Evolutionary conservation across 2,113 vertebrate species (phyloP), one percentile per base, ranked within the genome.

Genomic region (Calyptommatus sinebrachiatus): DNA sequence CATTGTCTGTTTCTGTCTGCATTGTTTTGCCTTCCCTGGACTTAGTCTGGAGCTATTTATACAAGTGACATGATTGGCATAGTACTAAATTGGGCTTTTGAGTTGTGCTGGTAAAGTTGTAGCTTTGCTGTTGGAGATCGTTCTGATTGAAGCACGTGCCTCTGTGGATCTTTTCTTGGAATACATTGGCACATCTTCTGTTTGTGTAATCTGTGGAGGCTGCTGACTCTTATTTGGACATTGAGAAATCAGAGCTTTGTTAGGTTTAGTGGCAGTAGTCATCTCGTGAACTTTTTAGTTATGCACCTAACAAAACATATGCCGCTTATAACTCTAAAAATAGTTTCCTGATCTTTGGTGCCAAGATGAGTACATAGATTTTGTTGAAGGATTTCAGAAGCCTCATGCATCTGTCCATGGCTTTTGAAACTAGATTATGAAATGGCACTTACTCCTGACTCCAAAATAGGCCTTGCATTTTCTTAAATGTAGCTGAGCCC

Each of bases 311-410:
- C 65, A 63, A 82, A 71, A 72, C 68, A 80, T 73, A 35, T 24
- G 22, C 62, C 28, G 29, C 45, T 72, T 61, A 65, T 53, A 65
- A 29, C 31, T 66, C 61, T 72, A 66, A 71, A 82, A 82, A 77
- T 77, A 82, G 61, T 45, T 77, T 62, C 50, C 14, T 31, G 20
- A 26, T 69, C 35, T 61, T 76, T 82, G 45, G 62, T 63, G 73
- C 75, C 73, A 45, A 45, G 48, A 41, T 61, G 66, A 66, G 61
- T 8, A 20, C 20, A n/a, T n/a, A 31, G 68, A 31, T 72, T 82
- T 82, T 82, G 74, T 77, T 72, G 60, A 66, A 20, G 65, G 68
- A 71, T 69, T 77, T 71, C 46, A 71, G 73, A 76, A 71, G 29
- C 41, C 20, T 35, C 28, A 14, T 71, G 57, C 26, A 29, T 75